phyloP scores from a whole-genome alignment of 2,888 invertebrate species.

The Tholera decimalis region DNA sequence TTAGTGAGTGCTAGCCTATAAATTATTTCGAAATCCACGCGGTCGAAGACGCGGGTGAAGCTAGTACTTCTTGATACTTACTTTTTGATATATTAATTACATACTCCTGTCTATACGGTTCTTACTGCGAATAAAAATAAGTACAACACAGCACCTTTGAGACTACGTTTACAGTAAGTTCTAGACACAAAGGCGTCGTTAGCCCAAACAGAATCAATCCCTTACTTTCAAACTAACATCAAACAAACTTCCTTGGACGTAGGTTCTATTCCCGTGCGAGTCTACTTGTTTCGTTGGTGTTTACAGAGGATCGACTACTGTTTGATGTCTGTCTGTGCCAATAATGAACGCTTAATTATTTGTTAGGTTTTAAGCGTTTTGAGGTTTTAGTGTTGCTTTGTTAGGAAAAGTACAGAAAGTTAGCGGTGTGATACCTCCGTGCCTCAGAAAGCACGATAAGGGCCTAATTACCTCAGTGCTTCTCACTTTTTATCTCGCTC shows the following conservation, averaged over 20 bases:
- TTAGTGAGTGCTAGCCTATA: too few species aligned
- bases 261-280: constrained; percentile 75
- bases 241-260: constrained; percentile 63
- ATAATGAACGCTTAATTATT: constrained; percentile 74
- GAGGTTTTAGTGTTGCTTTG: neutral
- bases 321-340: constrained; percentile 86
- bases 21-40: too few species aligned
- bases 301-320: constrained; percentile 80
- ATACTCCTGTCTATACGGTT: neutral
- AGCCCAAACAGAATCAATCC: constrained; percentile 57
- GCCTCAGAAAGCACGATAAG: too few species aligned
- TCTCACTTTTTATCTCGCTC: too few species aligned
- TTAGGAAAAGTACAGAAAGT: too few species aligned
- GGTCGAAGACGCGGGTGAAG: too few species aligned
- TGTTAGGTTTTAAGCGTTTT: constrained; percentile 48
- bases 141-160: neutral
- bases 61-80: too few species aligned
- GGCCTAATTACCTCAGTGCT: too few species aligned
- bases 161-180: neutral
- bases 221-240: constrained; percentile 50
- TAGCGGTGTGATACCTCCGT: too few species aligned
- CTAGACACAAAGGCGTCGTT: constrained; percentile 11
- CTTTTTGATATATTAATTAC: too few species aligned
- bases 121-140: neutral
- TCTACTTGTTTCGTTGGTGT: constrained; percentile 73